These are phyloP conservation scores for Exaiptasia diaphana DNA, from an alignment of 64 coral and sea anemone genomes.

Conservation along the genomic window DNA sequence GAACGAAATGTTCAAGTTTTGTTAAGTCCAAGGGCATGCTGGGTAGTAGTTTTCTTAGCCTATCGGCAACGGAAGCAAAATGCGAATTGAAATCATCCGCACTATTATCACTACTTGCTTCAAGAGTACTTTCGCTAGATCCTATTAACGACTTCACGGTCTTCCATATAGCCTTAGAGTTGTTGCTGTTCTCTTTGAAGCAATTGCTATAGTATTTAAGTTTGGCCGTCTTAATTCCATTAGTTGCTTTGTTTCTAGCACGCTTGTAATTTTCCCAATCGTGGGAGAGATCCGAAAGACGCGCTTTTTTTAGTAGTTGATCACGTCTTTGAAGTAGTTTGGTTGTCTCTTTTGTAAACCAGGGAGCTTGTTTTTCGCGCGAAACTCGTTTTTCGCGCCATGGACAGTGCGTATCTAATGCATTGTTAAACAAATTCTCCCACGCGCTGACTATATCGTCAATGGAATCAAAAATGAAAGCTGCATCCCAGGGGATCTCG, in stretches of 20 bases:
- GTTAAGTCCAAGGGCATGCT: background rate
- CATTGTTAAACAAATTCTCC: conserved; percentile 17
- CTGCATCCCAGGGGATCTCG: background rate
- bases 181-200: conserved; percentile 34
- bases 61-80: conserved; percentile 22
- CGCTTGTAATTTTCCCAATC: conserved; percentile 43
- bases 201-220: conserved; percentile 19
- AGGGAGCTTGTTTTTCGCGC: background rate
- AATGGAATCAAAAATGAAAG: background rate
- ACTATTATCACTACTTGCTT: background rate
- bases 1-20: conserved; percentile 30
- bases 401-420: background rate
- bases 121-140: background rate
- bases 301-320: conserved; percentile 16
- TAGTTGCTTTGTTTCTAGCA: conserved; percentile 5
- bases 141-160: conserved; percentile 28
- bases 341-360: conserved; percentile 51
- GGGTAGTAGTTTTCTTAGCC: background rate
- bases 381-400: conserved; percentile 20
- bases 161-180: conserved; percentile 52
- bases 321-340: conserved; percentile 15
- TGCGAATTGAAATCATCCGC: conserved; percentile 28
- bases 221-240: conserved; percentile 31
- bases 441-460: conserved; percentile 1
- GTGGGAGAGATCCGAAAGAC: background rate